Conservation (phyloP, 2,797 vertebrate genomes). For the Tapirus indicus region DNA sequence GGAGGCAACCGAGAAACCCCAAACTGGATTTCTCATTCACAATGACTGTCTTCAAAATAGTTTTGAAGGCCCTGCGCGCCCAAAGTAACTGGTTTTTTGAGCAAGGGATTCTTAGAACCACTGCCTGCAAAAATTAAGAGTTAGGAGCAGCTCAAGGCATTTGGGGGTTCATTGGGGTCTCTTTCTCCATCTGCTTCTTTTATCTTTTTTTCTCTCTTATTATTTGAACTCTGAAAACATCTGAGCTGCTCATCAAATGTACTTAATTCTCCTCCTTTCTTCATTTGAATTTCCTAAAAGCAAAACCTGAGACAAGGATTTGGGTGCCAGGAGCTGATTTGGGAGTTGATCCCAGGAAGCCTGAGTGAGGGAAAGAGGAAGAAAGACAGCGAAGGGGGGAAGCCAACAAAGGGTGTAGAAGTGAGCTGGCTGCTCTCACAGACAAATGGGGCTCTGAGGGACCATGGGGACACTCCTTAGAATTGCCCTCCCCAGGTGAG, state of each 20-base stretch:
- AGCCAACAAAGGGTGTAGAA: not conserved
- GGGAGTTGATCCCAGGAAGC: not conserved
- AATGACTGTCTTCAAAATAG: not conserved
- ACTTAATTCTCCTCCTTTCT: not conserved
- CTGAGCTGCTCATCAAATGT: not conserved
- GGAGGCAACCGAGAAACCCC: not conserved
- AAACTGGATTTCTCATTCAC: not conserved
- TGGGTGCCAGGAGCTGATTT: not conserved
- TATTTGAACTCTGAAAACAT: not conserved
- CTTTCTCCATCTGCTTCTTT: not conserved
- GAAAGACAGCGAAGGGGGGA: not conserved
- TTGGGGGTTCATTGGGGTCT: not conserved
- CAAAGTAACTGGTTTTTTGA: not conserved
- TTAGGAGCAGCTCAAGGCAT: not conserved
- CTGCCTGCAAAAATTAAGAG: not conserved
- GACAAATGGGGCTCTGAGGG: not conserved
- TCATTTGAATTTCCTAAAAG: not conserved
- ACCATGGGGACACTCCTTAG: not conserved
- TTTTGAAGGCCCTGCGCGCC: not conserved
- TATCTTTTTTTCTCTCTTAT: not conserved
- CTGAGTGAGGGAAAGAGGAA: not conserved
- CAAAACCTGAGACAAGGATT: not conserved
- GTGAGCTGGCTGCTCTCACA: not conserved
- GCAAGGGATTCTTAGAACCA: not conserved
- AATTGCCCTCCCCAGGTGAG: not conserved